Base-by-base conservation (phyloP, 2,888 invertebrate genomes). In the Lycophotia porphyrea region DNA sequence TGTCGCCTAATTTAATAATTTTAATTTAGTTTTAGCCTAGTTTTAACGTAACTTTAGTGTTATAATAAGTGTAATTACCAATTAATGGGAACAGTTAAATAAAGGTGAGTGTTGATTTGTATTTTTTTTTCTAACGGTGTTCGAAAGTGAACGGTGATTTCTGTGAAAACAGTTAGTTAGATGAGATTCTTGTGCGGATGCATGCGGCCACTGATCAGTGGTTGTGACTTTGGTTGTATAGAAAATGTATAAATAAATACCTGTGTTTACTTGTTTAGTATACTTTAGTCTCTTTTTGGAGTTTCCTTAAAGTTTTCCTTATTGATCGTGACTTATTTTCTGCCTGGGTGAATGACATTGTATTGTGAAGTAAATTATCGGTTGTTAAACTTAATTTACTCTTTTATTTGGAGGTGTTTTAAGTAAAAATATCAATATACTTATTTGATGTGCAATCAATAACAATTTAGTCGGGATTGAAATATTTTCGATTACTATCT, bases 91-190 rank as follows among this genome's bases (percentile, higher is more conserved):
- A 87, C 89, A 85, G 80, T 79, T 84, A 86, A 77, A 82, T 80
- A 88, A 88, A 91, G 92, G 95, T 95, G 83, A 95, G 95, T 93
- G 84, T 65, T 69, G 65, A 79, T 80, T 80, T 60, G 39, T 34
- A 9, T n/a, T 39, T 8, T 44, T 72, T 68, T 82, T 71, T 85
- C 67, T 93, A 92, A 91, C 91, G 88, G 92, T 90, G 68, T 65
- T 89, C 84, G 90, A 93, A 92, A 92, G 92, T 92, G 88, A 89
- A 82, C 84, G 85, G 86, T 70, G 64, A 67, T 86, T 88, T 88
- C 80, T 85, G 87, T 87, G 86, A 88, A 87, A 92, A 93, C 93
- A 90, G 93, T 92, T 91, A 91, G 85, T 76, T 89, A 81, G 85
- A 82, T 87, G 84, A 87, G 84, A 85, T 84, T 87, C 85, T 86